Conservation (phyloP, 2,888 invertebrate species). For the Ophion costatus region DNA sequence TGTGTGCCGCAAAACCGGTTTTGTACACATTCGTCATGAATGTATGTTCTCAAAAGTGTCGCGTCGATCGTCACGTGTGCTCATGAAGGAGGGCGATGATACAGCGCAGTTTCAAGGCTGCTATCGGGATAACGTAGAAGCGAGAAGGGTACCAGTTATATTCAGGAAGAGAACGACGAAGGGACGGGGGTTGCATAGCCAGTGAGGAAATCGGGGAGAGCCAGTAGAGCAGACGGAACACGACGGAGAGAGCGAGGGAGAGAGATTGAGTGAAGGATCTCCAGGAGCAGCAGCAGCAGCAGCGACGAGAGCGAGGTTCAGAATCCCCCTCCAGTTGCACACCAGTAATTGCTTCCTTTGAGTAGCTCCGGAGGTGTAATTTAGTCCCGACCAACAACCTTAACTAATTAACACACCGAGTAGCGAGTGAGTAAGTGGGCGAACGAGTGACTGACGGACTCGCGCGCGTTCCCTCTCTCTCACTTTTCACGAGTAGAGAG, state of each 20-base stretch:
- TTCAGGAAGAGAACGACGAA: conserved; percentile 37
- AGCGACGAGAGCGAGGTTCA: conserved; percentile 67
- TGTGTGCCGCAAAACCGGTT: conserved; percentile 1
- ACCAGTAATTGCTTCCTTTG: conserved; percentile 85
- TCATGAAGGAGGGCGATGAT: conserved; percentile 6
- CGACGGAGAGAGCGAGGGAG: conserved; percentile 36
- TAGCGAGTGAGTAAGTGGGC: conserved; percentile 80
- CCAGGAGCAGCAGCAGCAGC: conserved; percentile 41
- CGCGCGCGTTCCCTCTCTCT: conserved; percentile 65
- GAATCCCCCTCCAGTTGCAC: conserved; percentile 77
- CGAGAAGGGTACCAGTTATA: conserved; percentile 48
- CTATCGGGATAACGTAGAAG: conserved; percentile 56
- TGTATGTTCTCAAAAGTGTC: not conserved
- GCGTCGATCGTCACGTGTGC: conserved; percentile 1
- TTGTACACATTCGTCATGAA: not conserved
- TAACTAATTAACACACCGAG: conserved; percentile 84
- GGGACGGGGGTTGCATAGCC: conserved; percentile 26
- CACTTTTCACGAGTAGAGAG: conserved; percentile 9
- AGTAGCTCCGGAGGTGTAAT: conserved; percentile 84
- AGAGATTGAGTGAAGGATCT: conserved; percentile 39
- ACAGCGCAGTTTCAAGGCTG: not conserved
- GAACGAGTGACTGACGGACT: conserved; percentile 79
- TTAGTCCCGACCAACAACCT: conserved; percentile 84
- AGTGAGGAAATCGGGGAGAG: conserved; percentile 16
- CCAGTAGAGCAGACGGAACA: conserved; percentile 33